phyloP scores from a whole-genome alignment of 1,140 invertebrate species.

The Stegodyphus dumicola region DNA sequence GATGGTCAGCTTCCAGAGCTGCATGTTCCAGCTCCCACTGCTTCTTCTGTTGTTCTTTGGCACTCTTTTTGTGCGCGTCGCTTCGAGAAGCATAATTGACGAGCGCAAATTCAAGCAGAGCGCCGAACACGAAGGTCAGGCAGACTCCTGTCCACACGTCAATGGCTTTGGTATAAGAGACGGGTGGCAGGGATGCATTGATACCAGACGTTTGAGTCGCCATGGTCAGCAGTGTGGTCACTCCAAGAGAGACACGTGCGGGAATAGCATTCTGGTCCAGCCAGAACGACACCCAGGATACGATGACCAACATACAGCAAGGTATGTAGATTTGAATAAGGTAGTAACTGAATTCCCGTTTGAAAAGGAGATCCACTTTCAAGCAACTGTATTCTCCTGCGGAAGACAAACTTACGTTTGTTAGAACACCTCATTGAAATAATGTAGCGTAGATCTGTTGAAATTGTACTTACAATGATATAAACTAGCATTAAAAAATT shows the following conservation, averaged over 20 bases:
- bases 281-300: conserved; percentile 74
- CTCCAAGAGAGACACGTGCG: conserved; percentile 69
- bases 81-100: conserved; percentile 97
- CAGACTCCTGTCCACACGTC: conserved; percentile 98
- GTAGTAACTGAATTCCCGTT: conserved; percentile 70
- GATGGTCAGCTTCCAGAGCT: conserved; percentile 78
- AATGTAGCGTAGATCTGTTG: too few relatives aligned
- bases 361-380: conserved; percentile 65
- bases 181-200: conserved; percentile 94
- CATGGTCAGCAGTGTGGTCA: conserved; percentile 73
- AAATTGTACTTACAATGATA: too few relatives aligned
- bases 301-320: conserved; percentile 73
- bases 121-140: conserved; percentile 95
- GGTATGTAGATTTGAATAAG: conserved; percentile 71
- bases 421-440: conserved; percentile 63
- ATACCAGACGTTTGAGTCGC: conserved; percentile 79
- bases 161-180: conserved; percentile 97
- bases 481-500: too few relatives aligned
- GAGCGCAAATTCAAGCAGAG: conserved; percentile 93
- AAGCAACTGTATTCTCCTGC: conserved; percentile 65
- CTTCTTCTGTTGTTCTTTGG: conserved; percentile 85
- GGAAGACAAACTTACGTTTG: conserved; percentile 66
- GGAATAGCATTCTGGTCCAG: conserved; percentile 71
- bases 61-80: conserved; percentile 88
- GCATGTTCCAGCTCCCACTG: conserved; percentile 69